These are phyloP conservation scores for Leptinotarsa peninsularis DNA, from an alignment of 2,888 invertebrate species.

Conservation along the genomic window DNA sequence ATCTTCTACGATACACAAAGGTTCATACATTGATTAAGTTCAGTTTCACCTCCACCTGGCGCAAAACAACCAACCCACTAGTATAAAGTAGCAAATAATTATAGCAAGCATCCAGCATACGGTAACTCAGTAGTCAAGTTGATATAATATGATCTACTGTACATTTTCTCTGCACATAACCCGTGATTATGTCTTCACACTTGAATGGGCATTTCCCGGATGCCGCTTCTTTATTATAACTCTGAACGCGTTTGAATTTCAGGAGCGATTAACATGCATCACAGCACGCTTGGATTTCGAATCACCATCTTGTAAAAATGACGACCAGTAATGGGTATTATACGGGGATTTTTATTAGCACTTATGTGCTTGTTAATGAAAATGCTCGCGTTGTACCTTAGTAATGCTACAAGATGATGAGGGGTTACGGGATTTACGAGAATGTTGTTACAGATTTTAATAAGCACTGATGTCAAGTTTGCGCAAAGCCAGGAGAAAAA, in stretches of 20 bases:
- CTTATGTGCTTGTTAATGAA: constrained; percentile 40
- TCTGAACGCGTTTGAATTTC: constrained; percentile 55
- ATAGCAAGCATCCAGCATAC: constrained; percentile 33
- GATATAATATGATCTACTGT: constrained; percentile 52
- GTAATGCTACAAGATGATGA: constrained; percentile 25
- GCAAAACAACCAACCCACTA: constrained; percentile 20
- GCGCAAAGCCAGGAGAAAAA: constrained; percentile 9
- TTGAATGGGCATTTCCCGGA: constrained; percentile 61
- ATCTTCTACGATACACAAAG: too few relatives aligned
- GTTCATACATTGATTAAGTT: constrained; percentile 10
- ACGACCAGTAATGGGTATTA: constrained; percentile 31
- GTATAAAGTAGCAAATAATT: constrained; percentile 38
- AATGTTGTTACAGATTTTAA: constrained; percentile 22
- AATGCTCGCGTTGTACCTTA: constrained; percentile 27
- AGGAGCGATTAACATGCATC: constrained; percentile 54
- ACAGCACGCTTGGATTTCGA: constrained; percentile 43
- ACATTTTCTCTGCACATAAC: constrained; percentile 51
- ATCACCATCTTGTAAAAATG: constrained; percentile 36
- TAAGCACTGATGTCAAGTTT: constrained; percentile 25
- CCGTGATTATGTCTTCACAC: constrained; percentile 59
- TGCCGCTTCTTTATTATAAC: constrained; percentile 58
- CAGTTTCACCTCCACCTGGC: constrained; percentile 25
- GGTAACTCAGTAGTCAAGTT: constrained; percentile 47
- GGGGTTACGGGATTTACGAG: constrained; percentile 22
- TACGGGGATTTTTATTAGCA: constrained; percentile 35